Base-by-base conservation (phyloP, 2,888 invertebrate species). In the Malacosoma neustria region DNA sequence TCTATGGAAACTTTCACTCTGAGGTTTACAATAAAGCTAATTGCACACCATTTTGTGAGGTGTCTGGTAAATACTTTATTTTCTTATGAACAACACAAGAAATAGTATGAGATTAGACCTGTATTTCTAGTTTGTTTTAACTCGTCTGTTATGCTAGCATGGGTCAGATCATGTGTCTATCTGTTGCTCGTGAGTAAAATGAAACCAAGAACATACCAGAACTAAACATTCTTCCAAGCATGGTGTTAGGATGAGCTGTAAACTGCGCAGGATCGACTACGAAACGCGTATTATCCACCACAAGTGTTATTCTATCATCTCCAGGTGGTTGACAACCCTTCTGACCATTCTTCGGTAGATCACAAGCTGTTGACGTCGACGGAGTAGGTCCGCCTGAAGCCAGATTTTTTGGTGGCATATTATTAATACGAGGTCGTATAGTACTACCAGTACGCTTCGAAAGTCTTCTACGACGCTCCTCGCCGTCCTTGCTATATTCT, bases 161-260 rank as follows among this genome's bases (percentile, higher is more conserved):
- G n/a, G n/a, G n/a, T n/a, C n/a, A n/a, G n/a, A n/a, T n/a, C n/a
- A n/a, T n/a, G n/a, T n/a, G n/a, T n/a, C n/a, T n/a, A n/a, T n/a
- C n/a, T n/a, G n/a, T n/a, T n/a, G n/a, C n/a, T n/a, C n/a, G n/a
- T 29, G 29, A 12, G 36, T 29, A 37, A 36, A 33, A 35, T 31
- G 31, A 29, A 35, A 34, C 9, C 32, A 36, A 35, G 35, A 31
- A 54, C 63, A 61, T 40, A 42, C 96, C 95, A 7, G 95, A 94
- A 66, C 96, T 95, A 61, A 98, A 98, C 98, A 98, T 98, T 55
- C 97, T 91, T n/a, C 99, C 99, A 22, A 99, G 86, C 98, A 99
- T 98, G 0, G 99, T 99, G 68, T 99, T 98, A 0, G 99, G 98
- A 77, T 98, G 96, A 2, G 95, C 94, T 6, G 95, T 93, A 62